phyloP scores from a whole-genome alignment of 2,113 vertebrate genomes.

The Tyrannus savana region DNA sequence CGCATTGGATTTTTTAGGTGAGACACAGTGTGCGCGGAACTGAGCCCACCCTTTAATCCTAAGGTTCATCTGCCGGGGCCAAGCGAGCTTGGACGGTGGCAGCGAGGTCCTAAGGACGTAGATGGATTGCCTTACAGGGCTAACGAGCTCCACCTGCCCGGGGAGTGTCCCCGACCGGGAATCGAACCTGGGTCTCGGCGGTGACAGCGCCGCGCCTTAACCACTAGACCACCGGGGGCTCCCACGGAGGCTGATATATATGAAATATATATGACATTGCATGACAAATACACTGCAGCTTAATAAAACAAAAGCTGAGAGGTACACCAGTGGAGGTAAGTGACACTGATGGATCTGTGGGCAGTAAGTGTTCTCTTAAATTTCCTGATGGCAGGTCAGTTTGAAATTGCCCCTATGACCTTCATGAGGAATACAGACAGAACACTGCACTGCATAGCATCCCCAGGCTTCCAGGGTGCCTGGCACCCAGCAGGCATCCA shows the following conservation, averaged over 20 bases:
- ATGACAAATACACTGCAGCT: neutral
- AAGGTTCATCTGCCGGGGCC: no score
- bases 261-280: neutral
- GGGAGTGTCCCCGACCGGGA: no score
- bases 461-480: neutral
- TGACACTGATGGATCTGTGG: neutral
- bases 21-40: no score
- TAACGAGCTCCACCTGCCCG: no score
- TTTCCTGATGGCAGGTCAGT: neutral
- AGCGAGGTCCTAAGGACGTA: no score
- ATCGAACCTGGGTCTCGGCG: no score
- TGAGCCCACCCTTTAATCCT: no score
- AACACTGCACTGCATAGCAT: neutral
- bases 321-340: neutral
- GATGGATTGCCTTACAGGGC: no score
- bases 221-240: no score
- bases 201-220: no score
- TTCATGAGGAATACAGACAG: neutral
- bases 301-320: neutral
- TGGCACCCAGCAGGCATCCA: neutral
- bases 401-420: neutral
- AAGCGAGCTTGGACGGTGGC: no score
- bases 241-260: neutral
- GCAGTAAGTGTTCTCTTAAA: neutral
- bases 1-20: no score